Evolutionary conservation across 2,797 vertebrate genomes (phyloP), one percentile per base, ranked within the genome.

Genomic region (Austrolebias charrua): DNA sequence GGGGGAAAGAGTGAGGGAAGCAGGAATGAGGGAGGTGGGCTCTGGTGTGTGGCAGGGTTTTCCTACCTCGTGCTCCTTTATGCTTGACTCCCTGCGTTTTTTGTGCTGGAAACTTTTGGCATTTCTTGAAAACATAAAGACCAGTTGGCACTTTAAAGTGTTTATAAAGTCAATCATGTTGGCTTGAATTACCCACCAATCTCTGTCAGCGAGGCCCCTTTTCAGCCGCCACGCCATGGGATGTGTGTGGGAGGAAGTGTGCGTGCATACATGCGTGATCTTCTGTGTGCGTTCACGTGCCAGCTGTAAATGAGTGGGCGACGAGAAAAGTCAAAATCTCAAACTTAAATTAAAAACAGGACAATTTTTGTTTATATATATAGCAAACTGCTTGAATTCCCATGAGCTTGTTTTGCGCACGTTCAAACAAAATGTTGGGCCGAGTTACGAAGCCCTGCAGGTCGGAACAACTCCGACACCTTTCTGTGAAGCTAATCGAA

Each of bases 101-200:
- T 40, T 55, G 5, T 56, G 77, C 78, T 83, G 84, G 82, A 92
- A 95, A 95, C 94, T 91, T 93, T 92, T 94, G 93, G 94, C 94
- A 94, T 90, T 92, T 93, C 92, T 94, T 96, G 94, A 96, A 94
- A 95, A 92, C 94, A 91, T 95, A 96, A 96, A 94, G 93, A 95
- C 94, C 92, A 93, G 93, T 95, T 95, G 93, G 92, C 90, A 91
- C 90, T 93, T 91, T 91, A 89, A 94, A 95, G 94, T 90, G 91
- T 95, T 95, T 94, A 94, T 94, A 94, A 97, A 97, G 92, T 95
- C 95, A 96, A 95, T 98, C 96, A 97, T 93, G 94, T 94, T 84
- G 93, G 92, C 94, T 95, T 88, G 94, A 98, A 96, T 95, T 96
- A 96, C 94, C 90, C 92, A 81, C 92, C 92, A 92, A 94, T 95